Conservation (phyloP, 2,888 invertebrate species). For the Lampropteryx suffumata region DNA sequence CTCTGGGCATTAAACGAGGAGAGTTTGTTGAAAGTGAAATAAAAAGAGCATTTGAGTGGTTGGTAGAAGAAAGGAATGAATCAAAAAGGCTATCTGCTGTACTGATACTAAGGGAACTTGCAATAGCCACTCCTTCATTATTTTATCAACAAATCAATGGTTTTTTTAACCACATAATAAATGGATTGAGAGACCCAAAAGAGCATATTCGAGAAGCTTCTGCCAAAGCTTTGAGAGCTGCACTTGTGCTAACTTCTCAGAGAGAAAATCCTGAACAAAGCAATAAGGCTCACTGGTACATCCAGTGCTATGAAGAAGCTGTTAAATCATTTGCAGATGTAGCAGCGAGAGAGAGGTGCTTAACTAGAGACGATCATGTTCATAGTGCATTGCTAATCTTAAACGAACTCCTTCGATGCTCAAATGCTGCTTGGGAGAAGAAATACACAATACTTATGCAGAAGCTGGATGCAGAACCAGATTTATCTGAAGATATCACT, state of each 20-base stretch:
- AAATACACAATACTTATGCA: constrained; percentile 89
- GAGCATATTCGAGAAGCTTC: constrained; percentile 95
- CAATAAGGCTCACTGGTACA: constrained; percentile 94
- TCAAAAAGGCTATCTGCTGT: constrained; percentile 95
- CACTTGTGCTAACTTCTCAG: constrained; percentile 96
- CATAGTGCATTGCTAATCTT: constrained; percentile 96
- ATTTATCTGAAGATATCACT: constrained; percentile 75
- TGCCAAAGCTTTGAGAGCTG: constrained; percentile 95
- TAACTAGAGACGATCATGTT: constrained; percentile 93
- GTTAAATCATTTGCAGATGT: constrained; percentile 88
- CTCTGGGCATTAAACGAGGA: constrained; percentile 95
- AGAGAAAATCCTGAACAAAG: constrained; percentile 95
- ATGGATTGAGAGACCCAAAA: constrained; percentile 95
- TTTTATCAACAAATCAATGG: constrained; percentile 96
- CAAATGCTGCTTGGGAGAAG: constrained; percentile 93
- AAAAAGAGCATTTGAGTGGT: constrained; percentile 96
- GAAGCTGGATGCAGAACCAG: constrained; percentile 77
- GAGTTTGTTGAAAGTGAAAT: constrained; percentile 98
- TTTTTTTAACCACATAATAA: constrained; percentile 96
- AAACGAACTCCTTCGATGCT: constrained; percentile 95
- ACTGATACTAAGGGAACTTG: constrained; percentile 94
- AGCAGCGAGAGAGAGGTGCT: constrained; percentile 81
- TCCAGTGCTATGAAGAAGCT: constrained; percentile 95
- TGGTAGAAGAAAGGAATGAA: constrained; percentile 94
- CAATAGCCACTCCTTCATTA: constrained; percentile 97